Evolutionary conservation across 1,140 invertebrate species (phyloP), one percentile per base, ranked within the genome.

Genomic region (Drosophila willistoni): DNA sequence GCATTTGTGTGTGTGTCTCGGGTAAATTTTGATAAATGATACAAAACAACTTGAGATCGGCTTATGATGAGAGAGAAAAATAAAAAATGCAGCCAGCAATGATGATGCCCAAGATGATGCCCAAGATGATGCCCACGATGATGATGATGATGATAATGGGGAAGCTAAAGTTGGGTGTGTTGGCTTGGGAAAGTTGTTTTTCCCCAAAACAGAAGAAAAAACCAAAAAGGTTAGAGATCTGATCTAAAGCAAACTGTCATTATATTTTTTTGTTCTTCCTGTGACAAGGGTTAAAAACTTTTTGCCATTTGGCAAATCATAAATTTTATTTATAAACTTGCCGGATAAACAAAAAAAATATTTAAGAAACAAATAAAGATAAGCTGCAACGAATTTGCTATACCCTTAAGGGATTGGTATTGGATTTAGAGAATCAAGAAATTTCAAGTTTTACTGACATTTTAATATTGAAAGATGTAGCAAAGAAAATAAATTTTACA

Each of bases 21-120:
- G 73, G 77, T 71, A 75, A 86, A 84, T 80, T 65, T 68, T 85
- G 81, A 85, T 85, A 86, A 86, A 85, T 85, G 74, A 78, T 81
- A 67, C 44, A 60, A 44, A 22, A 51, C 44, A 51, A 51, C 44
- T 51, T 51, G 44, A 51, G 44, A 51, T 51, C 44, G 17, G 44
- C 44, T 51, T 51, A 51, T 51, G 44, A 51, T 51, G 17, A 51
- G 44, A 22, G 7, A 51, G 17, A 51, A 12, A 51, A 12, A 19
- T 1, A 19, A 51, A 22, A 22, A 22, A 19, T 19, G 17, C 7
- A 51, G 7, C 10, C 0, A 51, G 17, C 44, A 47, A 47, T 19
- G 14, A 9, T 47, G 44, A 47, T 19, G 14, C 14, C 17, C 12
- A 19, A 9, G 14, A 47, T 47, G 44, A 47, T 47, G 57, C 34